Evolutionary conservation across 1,140 invertebrate species (phyloP).

Genomic region (Brachionus plicatilis): DNA sequence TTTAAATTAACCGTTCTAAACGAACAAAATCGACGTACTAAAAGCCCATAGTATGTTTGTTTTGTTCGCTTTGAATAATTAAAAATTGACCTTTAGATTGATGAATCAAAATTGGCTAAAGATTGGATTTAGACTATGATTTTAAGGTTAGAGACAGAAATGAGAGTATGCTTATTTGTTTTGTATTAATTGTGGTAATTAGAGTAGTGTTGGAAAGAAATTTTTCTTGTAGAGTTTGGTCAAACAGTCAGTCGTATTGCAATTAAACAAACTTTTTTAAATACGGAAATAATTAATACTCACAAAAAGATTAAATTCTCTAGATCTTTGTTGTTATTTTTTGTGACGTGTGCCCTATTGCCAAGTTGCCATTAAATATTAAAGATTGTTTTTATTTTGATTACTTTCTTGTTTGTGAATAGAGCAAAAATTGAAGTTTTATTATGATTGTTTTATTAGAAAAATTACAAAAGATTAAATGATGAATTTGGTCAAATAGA

Average conservation of each 20-base stretch:
- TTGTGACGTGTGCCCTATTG: not conserved
- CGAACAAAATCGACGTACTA: not conserved
- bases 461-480: not conserved
- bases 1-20: slow-evolving; percentile 28
- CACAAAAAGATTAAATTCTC: not conserved
- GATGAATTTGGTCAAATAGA: not conserved
- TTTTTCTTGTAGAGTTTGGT: not conserved
- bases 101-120: not conserved
- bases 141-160: not conserved
- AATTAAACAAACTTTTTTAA: not conserved
- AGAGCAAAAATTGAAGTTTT: not conserved
- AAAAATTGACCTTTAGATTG: slow-evolving; percentile 15
- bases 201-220: not conserved
- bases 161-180: not conserved
- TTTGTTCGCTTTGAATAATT: not conserved
- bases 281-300: not conserved
- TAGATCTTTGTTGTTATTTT: not conserved
- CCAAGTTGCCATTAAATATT: not conserved
- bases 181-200: not conserved
- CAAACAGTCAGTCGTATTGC: not conserved
- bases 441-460: not conserved
- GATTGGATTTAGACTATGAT: not conserved
- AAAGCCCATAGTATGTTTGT: not conserved
- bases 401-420: not conserved
- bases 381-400: not conserved